Evolutionary conservation across 30 jellyfish, hydroid and myxozoan genomes (phyloP).

Genomic region (Hydractinia echinata): DNA sequence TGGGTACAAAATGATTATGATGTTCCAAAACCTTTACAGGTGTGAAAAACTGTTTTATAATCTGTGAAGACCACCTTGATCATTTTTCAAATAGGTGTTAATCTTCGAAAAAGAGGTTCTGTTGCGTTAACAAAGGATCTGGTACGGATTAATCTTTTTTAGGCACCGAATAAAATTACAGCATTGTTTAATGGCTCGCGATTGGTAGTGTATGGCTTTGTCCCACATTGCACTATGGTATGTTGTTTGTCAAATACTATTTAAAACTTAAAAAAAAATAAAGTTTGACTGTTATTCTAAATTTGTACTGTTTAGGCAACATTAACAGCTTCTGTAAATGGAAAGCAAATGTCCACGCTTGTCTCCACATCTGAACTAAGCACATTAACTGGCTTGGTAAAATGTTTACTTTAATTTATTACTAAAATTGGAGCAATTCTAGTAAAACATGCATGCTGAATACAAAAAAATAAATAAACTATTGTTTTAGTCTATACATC

Average conservation of each 20-base stretch:
- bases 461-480: neutral
- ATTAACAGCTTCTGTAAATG: constrained; percentile 65
- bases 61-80: neutral
- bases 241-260: neutral
- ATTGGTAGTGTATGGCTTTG: constrained; percentile 83
- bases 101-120: too few species aligned
- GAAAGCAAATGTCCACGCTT: constrained; percentile 65
- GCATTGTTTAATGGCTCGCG: constrained; percentile 75
- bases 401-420: neutral
- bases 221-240: constrained; percentile 80
- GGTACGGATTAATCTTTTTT: neutral
- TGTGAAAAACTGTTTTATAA: neutral
- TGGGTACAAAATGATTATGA: constrained; percentile 75
- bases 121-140: too few species aligned
- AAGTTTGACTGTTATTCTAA: neutral
- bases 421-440: neutral
- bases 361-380: constrained; percentile 80
- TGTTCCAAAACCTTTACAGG: constrained; percentile 78
- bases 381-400: constrained; percentile 69
- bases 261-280: neutral
- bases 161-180: constrained; percentile 73
- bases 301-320: constrained; percentile 31
- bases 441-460: neutral
- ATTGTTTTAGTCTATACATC: constrained; percentile 56
- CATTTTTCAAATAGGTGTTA: neutral